Evolutionary conservation across 1,140 invertebrate species (phyloP), one percentile per base, ranked within the genome.

Genomic region (Procambarus virginalis): DNA sequence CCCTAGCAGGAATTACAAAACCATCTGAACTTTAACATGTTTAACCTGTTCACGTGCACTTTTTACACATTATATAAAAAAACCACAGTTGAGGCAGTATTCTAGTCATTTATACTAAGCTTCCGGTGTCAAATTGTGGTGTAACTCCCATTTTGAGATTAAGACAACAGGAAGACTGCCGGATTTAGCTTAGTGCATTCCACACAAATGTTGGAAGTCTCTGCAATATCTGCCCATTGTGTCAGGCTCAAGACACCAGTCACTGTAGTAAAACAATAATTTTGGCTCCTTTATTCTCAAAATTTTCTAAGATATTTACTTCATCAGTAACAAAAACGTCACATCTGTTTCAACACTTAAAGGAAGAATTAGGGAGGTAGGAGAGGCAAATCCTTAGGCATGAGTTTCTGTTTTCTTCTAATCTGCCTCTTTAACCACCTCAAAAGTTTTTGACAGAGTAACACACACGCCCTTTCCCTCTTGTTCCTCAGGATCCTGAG

Each of bases 391-490:
- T 45, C 51, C 64, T 86, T 75, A 79, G 55, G 80, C 68, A 75
- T 89, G 84, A 85, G 34, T 80, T 84, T 92, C 92, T 70, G 84
- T 86, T 81, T 91, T 86, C 22, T 93, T 93, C 81, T 94, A 94
- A 46, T 95, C 95, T 2, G 93, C 93, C 93, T 96, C 91, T 94
- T 93, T 34, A 96, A 92, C 92, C 94, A 94, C 22, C 94, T 94
- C 93, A 96, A 96, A 96, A 96, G 68, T 95, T 94, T 48, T 94
- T 95, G 8, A 96, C 93, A 49, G 95, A 94, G 92, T 94, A 8
- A 95, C 91, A n/a, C 95, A 95, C 3, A 95, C 94, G 17, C 94
- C 95, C 93, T 96, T 95, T 58, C 95, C 95, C 79, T 95, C 94
- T 22, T 93, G 93, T 92, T 95, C 95, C 0, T 93, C 92, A 20